Conservation (phyloP, 2,888 invertebrate genomes). For the Apamea crenata region DNA sequence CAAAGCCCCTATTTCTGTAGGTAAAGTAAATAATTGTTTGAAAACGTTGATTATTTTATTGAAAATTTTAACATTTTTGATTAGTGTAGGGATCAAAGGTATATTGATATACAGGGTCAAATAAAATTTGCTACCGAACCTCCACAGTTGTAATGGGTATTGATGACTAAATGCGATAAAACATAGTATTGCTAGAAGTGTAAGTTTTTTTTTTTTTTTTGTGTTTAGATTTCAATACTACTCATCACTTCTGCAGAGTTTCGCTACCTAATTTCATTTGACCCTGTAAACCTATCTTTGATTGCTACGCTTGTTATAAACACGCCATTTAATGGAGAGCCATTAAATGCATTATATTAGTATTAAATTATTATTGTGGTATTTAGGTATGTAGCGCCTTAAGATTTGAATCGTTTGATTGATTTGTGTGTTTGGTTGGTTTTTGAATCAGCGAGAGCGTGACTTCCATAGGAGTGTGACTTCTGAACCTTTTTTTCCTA, state of each 20-base stretch:
- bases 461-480: neutral
- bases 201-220: neutral
- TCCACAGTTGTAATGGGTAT: too few relatives aligned
- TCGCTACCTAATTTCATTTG: too few relatives aligned
- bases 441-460: neutral
- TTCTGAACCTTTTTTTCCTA: neutral
- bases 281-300: too few relatives aligned
- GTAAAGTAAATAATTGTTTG: neutral
- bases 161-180: neutral
- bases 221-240: neutral
- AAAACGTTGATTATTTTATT: neutral
- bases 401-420: neutral
- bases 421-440: neutral
- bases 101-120: too few relatives aligned
- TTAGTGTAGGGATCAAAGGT: neutral
- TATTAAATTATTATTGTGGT: too few relatives aligned
- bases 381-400: neutral
- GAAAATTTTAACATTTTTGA: neutral
- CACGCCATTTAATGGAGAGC: too few relatives aligned
- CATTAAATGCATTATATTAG: too few relatives aligned
- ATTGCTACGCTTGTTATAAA: neutral
- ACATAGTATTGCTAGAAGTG: neutral
- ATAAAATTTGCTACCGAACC: too few relatives aligned
- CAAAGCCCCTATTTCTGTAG: neutral
- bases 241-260: neutral